These are phyloP conservation scores for Trichechus manatus DNA, from an alignment of 2,113 vertebrate genomes.

Conservation along the genomic window DNA sequence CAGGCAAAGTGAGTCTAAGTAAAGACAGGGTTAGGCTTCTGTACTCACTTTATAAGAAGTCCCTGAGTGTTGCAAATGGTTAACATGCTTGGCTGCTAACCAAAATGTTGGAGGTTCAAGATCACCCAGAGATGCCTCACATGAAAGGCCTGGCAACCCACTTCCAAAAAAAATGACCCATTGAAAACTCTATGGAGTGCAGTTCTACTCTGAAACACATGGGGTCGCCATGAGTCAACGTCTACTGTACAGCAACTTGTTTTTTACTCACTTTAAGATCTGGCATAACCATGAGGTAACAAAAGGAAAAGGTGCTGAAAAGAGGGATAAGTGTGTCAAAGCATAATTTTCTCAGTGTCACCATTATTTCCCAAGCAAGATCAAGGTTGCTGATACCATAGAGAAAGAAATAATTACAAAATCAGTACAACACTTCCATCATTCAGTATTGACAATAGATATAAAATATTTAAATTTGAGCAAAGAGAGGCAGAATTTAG, in stretches of 20 bases:
- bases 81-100: not conserved
- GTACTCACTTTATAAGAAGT: not conserved
- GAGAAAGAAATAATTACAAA: not conserved
- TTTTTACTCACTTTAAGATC: not conserved
- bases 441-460: not conserved
- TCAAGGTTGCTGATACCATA: not conserved
- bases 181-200: not conserved
- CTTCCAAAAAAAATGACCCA: not conserved
- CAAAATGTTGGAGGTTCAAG: not conserved
- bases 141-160: not conserved
- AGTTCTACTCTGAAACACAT: not conserved
- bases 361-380: not conserved
- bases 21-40: not conserved
- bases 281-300: not conserved
- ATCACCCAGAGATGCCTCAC: not conserved
- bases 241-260: not conserved
- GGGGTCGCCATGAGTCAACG: not conserved
- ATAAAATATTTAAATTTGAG: not conserved
- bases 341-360: not conserved
- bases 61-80: not conserved
- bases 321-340: not conserved
- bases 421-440: not conserved
- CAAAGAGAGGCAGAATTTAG: not conserved
- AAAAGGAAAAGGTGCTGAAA: not conserved
- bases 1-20: not conserved